These are phyloP conservation scores for Molothrus aeneus DNA, from an alignment of 2,797 vertebrate species.

Conservation along the genomic window DNA sequence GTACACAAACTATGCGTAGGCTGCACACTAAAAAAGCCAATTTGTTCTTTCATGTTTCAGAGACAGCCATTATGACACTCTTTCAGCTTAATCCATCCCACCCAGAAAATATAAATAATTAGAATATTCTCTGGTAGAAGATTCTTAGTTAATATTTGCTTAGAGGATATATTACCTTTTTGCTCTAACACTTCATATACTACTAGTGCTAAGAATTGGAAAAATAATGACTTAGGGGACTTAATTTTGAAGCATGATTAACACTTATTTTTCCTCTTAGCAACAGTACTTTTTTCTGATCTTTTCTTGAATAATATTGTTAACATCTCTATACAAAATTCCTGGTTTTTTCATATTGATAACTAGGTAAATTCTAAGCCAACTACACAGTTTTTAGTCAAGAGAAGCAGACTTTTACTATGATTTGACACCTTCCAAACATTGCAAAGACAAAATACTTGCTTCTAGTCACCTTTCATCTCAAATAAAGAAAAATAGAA, in stretches of 20 bases:
- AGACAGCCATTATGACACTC: neutral
- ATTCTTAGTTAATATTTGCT: neutral
- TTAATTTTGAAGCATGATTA: neutral
- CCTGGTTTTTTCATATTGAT: neutral
- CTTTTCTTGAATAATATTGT: neutral
- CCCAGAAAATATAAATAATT: neutral
- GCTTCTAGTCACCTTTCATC: neutral
- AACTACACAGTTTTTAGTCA: neutral
- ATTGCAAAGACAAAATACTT: neutral
- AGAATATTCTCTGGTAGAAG: neutral
- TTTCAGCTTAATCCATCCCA: neutral
- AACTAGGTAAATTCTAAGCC: neutral
- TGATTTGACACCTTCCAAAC: neutral
- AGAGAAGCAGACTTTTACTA: neutral
- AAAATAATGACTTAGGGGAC: neutral
- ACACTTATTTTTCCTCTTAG: neutral
- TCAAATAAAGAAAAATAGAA: neutral
- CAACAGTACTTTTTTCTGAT: neutral
- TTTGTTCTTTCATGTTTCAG: neutral
- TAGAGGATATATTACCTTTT: neutral
- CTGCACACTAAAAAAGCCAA: neutral
- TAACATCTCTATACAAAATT: neutral
- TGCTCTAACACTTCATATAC: neutral
- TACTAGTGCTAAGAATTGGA: neutral
- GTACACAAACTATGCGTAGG: neutral